Evolutionary conservation across 2,797 vertebrate species (phyloP).

Genomic region (Chelidonichthys spinosus): DNA sequence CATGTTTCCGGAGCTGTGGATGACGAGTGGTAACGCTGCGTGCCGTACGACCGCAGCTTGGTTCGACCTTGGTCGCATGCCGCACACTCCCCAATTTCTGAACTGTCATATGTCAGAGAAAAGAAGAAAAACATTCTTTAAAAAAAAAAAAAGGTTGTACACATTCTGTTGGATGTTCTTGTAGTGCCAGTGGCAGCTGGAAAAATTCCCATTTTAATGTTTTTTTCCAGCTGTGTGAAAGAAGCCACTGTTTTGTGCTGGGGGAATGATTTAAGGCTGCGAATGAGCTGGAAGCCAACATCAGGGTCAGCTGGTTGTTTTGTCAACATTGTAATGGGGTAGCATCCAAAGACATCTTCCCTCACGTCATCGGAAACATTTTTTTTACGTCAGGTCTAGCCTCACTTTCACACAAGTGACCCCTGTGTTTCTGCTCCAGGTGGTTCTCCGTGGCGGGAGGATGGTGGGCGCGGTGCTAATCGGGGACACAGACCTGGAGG

Average conservation of each 20-base stretch:
- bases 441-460: conserved; percentile 88
- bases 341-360: neutral
- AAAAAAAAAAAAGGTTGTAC: neutral
- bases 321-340: neutral
- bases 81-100: neutral
- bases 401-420: neutral
- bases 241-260: conserved; percentile 3
- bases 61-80: too few relatives aligned
- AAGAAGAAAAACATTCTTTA: neutral
- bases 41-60: neutral
- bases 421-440: conserved; percentile 46
- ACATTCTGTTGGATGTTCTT: neutral
- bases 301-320: conserved; percentile 8
- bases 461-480: conserved; percentile 95
- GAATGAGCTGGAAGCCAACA: neutral
- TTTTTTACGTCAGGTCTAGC: neutral
- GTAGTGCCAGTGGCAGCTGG: neutral
- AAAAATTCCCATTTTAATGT: conserved; percentile 1
- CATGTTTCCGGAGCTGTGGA: neutral
- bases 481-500: conserved; percentile 95
- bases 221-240: conserved; percentile 16
- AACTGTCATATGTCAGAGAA: neutral
- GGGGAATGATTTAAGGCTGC: neutral
- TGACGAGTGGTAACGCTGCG: too few relatives aligned
- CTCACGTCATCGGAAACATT: neutral